These are phyloP conservation scores for Harlomillsia oculata DNA, from an alignment of 1,140 invertebrate species.

Conservation along the genomic window DNA sequence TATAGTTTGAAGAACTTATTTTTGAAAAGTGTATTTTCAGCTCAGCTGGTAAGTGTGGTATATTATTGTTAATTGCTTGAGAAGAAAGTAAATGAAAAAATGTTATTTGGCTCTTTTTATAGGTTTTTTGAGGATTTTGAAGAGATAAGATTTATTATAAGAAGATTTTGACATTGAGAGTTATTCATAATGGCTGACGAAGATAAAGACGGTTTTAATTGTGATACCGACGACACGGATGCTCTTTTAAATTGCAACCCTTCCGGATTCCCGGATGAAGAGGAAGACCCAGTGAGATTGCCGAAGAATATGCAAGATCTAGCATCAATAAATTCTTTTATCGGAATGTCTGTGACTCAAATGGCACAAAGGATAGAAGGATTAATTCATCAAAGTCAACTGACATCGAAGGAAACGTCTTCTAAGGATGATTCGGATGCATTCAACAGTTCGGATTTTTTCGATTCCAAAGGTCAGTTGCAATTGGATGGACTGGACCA, in stretches of 20 bases:
- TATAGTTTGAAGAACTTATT: no score
- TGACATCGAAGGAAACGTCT: background rate
- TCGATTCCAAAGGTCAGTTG: slow-evolving; percentile 16
- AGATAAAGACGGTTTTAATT: background rate
- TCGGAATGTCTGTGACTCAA: background rate
- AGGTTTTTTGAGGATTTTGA: no score
- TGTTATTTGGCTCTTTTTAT: no score
- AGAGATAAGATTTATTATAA: no score
- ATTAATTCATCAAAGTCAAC: background rate
- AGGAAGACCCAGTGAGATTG: no score
- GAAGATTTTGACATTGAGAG: no score
- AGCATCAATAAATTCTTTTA: background rate
- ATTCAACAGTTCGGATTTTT: slow-evolving; percentile 12
- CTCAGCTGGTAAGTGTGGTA: no score
- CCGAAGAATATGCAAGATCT: no score
- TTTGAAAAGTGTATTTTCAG: no score
- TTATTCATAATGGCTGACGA: background rate
- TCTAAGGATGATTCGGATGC: background rate
- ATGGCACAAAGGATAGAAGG: background rate
- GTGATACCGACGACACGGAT: slow-evolving; percentile 30
- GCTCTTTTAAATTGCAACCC: slow-evolving; percentile 8
- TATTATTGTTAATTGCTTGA: no score
- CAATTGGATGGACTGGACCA: slow-evolving; percentile 10
- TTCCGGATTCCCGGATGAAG: background rate
- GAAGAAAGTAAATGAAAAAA: no score